Evolutionary conservation across 2,113 vertebrate species (phyloP).

Genomic region (Muscicapa adusta): DNA sequence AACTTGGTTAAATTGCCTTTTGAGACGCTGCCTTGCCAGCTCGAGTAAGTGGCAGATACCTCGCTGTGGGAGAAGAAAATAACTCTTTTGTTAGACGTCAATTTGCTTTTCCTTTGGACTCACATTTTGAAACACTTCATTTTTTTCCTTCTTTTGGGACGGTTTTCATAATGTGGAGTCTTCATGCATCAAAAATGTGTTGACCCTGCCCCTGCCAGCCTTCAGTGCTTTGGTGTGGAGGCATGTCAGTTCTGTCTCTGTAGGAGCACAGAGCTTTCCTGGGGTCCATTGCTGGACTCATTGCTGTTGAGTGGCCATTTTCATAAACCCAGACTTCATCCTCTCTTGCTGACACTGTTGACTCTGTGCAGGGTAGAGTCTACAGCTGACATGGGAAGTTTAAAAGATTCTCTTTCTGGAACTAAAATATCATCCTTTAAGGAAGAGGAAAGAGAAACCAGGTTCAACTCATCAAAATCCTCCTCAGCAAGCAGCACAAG

Average conservation of each 20-base stretch:
- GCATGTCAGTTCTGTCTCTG: neutral
- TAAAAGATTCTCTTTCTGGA: neutral
- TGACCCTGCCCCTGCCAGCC: neutral
- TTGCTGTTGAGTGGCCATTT: neutral
- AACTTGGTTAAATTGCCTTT: slow-evolving; percentile 55
- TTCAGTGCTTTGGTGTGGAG: neutral
- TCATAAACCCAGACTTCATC: neutral
- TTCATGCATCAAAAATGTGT: neutral
- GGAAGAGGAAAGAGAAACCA: neutral
- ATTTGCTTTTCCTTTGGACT: slow-evolving; percentile 38
- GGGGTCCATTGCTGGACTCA: neutral
- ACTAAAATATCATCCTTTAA: neutral
- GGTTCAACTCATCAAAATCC: neutral
- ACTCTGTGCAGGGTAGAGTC: neutral
- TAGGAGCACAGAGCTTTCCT: neutral
- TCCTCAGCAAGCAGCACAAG: neutral
- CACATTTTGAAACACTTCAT: slow-evolving; percentile 42
- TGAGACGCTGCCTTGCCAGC: slow-evolving; percentile 54
- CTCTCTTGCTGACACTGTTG: neutral
- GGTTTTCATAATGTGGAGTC: neutral
- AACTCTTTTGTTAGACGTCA: slow-evolving; percentile 20
- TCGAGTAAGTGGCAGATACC: slow-evolving; percentile 63
- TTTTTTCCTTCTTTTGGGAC: neutral
- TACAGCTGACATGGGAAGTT: neutral
- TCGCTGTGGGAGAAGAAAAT: slow-evolving; percentile 20